Evolutionary conservation across 2,113 vertebrate genomes (phyloP).

Genomic region (Hypanus sabinus): DNA sequence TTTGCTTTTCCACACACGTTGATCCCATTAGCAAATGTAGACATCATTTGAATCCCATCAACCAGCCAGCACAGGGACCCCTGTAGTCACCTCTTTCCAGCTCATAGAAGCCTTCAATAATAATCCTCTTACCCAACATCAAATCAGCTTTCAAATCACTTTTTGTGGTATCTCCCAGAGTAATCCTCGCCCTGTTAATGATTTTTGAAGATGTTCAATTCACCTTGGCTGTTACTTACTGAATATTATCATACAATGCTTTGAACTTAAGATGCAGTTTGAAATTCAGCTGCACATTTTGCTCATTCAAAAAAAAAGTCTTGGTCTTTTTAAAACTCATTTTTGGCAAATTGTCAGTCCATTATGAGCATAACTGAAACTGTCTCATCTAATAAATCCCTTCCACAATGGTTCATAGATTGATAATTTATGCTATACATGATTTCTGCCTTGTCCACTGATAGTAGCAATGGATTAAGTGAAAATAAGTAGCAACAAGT

Average conservation of each 20-base stretch:
- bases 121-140: not conserved
- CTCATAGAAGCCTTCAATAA: not conserved
- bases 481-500: no score
- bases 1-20: not conserved
- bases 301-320: not conserved
- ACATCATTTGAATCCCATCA: not conserved
- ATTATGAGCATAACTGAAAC: not conserved
- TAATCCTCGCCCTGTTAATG: not conserved
- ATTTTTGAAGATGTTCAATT: not conserved
- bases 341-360: not conserved
- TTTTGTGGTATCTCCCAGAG: not conserved
- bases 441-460: not conserved
- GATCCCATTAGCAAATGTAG: not conserved
- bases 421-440: not conserved
- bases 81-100: not conserved
- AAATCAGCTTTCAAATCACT: not conserved
- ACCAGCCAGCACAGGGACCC: not conserved
- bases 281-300: not conserved
- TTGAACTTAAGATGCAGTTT: not conserved
- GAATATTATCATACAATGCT: not conserved
- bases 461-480: no score
- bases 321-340: not conserved
- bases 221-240: not conserved
- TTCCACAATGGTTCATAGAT: not conserved
- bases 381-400: not conserved